Base-by-base conservation (phyloP, 2,113 vertebrate species). In the Aptenodytes patagonicus region DNA sequence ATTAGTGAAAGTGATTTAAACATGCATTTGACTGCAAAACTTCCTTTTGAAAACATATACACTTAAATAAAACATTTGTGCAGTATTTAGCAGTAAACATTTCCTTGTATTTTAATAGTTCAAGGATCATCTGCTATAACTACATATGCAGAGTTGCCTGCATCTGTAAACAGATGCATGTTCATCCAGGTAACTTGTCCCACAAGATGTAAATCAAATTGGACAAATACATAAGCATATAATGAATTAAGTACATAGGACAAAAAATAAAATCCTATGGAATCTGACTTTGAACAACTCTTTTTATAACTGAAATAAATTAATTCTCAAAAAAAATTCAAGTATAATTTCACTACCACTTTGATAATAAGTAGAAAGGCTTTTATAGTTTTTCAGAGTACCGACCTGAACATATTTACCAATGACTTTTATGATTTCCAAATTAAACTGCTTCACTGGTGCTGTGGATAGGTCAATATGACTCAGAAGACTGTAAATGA, bases 361-460 rank as follows among this genome's bases (percentile, higher is more conserved):
- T 80, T 36, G 25, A 57, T 22, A 89, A 70, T 40, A 83, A 77
- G 31, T 12, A 80, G 21, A 89, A 46, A 91, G 24, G 25, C 10
- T 84, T 96, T 77, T 38, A 34, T 4, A 49, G 52, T 55, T 93
- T 78, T 83, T 89, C 78, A 65, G 36, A 81, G 46, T 57, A 87
- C 99, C 95, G 64, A 99, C 99, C 99, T 99, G 99, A 51, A 99
- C 99, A 47, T 99, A 99, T 99, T 99, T 99, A 81, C 99, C 99
- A 87, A 99, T 99, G 76, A 99, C 98, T 97, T 99, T 99, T 98
- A 99, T 99, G 97, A 99, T 99, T 96, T 99, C 99, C 96, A 99
- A 98, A 97, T 99, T 99, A 96, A 99, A 99, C 97, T 99, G 99
- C 89, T 99, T 99, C 84, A 99, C 99, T 3, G 99, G 99, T 54